Evolutionary conservation across 1,140 invertebrate genomes (phyloP).

Genomic region (Drosophila oshimai): DNA sequence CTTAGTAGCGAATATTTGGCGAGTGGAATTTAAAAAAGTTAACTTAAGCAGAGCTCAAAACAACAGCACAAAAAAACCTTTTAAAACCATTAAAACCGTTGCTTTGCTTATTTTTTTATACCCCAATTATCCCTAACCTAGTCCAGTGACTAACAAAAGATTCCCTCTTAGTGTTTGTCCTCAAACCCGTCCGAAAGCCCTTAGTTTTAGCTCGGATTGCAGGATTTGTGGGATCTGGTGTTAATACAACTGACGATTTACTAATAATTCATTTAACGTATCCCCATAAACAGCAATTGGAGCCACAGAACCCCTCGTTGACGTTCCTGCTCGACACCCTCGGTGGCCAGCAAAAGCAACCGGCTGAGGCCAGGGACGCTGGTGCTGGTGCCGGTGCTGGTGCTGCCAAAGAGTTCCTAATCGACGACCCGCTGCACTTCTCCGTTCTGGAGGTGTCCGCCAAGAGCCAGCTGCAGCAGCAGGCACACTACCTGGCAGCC

Average conservation of each 20-base stretch:
- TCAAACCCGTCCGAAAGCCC: neutral
- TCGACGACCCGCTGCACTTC: constrained; percentile 59
- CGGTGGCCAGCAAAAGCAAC: neutral
- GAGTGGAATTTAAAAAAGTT: neutral
- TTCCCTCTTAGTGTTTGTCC: neutral
- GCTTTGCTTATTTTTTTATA: too few species aligned
- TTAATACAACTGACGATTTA: neutral
- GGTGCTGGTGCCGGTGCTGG: neutral
- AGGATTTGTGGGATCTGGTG: neutral
- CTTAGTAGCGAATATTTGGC: neutral
- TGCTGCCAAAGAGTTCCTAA: constrained; percentile 57
- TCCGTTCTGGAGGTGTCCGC: constrained; percentile 45
- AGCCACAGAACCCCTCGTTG: constrained; percentile 19
- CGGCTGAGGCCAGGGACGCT: constrained; percentile 5
- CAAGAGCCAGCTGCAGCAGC: constrained; percentile 29
- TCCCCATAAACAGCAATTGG: constrained; percentile 15
- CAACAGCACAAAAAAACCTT: too few species aligned
- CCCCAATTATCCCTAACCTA: too few species aligned
- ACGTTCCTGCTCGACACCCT: constrained; percentile 19
- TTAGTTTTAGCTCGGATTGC: neutral
- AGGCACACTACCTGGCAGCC: constrained; percentile 17
- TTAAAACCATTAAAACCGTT: too few species aligned
- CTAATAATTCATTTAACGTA: too few species aligned
- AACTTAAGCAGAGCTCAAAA: neutral
- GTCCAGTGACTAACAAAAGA: neutral